phyloP scores from a whole-genome alignment of 2,113 vertebrate genomes.

The Tachuris rubrigastra region DNA sequence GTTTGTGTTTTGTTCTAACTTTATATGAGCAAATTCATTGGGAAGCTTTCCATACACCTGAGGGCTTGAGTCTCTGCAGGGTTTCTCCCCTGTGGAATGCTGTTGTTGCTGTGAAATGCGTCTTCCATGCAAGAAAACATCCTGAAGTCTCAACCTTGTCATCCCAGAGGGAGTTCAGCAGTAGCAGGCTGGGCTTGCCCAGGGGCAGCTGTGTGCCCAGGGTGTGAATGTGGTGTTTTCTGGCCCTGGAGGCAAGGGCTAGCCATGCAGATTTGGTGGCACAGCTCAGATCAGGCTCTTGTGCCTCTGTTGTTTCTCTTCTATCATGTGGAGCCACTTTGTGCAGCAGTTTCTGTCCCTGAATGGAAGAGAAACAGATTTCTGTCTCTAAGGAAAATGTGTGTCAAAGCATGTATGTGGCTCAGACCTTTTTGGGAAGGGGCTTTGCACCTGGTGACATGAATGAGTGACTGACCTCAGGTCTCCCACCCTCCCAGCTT shows the following conservation, averaged over 20 bases:
- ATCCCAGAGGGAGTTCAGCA: not conserved
- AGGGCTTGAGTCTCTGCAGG: not conserved
- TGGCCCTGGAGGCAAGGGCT: not conserved
- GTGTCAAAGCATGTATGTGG: accelerated
- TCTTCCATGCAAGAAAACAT: not conserved
- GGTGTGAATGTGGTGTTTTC: not conserved
- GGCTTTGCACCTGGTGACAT: not conserved
- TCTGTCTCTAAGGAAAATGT: not conserved
- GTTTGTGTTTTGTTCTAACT: constrained; percentile 23
- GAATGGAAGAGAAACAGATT: not conserved
- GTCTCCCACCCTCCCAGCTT: not conserved
- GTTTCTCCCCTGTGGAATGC: not conserved
- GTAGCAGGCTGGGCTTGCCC: not conserved
- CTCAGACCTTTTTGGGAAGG: not conserved
- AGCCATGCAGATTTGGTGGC: not conserved
- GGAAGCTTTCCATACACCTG: not conserved
- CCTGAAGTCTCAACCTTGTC: not conserved
- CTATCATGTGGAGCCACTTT: not conserved
- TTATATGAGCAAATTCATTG: not conserved
- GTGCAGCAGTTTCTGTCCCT: not conserved
- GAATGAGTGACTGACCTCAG: not conserved
- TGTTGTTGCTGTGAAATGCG: not conserved
- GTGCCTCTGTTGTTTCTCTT: not conserved
- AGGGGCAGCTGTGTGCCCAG: not conserved
- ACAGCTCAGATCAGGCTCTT: not conserved